Base-by-base conservation (phyloP, 1,140 invertebrate genomes). In the Drosophila bifasciata region DNA sequence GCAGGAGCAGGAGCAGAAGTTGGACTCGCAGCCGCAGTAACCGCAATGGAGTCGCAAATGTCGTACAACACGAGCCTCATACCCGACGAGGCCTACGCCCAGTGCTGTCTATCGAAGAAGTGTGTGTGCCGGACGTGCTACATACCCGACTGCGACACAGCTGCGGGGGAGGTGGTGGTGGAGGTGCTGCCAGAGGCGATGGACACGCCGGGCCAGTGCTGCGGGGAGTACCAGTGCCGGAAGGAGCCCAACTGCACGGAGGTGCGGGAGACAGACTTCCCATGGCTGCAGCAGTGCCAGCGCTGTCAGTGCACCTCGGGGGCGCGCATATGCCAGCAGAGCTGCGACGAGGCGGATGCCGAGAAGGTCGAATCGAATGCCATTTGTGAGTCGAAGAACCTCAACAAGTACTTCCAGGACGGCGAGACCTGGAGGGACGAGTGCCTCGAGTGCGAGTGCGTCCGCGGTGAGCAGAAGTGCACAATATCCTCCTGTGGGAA, bases 91-190 rank as follows among this genome's bases (percentile, higher is more conserved):
- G 50, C 78, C 21, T 83, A 66, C 16, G 75, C 70, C 1, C 63
- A 75, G 53, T 91, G 90, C 50, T 91, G 90, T 48, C 61, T 91
- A 36, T 28, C 66, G 11, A 66, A 79, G 50, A 91, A 91, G 51
- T 91, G 90, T 40, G 36, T 89, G 36, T 91, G 90, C 71, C 85
- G 79, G 15, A 85, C 79, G 0, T 91, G 90, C 53, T 72, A 83
- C 46, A 89, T 91, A 41, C 90, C 70, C 11, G 76, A 76, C 56
- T 91, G 90, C 52, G 41, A 74, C 39, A 23, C 32, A 9, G 67
- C 76, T 0, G 21, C 48, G 5, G 62, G 49, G 5, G 67, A 90
- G 39, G 80, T 91, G 6, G 71, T 83, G 23, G 55, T 89, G 5
- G 89, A 91, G 21, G 25, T 89, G 21, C 7, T 49, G 51, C 73